phyloP scores from a whole-genome alignment of 2,113 vertebrate species.

The Ceyx cyanopectus region DNA sequence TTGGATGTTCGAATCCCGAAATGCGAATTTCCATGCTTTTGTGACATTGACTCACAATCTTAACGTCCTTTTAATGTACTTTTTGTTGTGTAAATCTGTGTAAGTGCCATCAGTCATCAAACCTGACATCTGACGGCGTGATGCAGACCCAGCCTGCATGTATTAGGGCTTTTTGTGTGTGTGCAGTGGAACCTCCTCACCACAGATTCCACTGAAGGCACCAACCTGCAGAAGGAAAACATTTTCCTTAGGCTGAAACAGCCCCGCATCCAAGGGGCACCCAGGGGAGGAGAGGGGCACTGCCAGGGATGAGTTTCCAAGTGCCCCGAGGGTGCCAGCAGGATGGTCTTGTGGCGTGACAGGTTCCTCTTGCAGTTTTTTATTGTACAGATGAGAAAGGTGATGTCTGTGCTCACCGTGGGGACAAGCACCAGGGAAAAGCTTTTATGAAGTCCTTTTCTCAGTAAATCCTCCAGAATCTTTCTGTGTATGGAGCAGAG shows the following conservation, averaged over 20 bases:
- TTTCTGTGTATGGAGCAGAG: background rate
- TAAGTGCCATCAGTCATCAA: slow-evolving; percentile 83
- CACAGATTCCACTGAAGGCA: slow-evolving; percentile 78
- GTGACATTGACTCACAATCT: slow-evolving; percentile 80
- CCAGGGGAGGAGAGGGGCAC: slow-evolving; percentile 68
- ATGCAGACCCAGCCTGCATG: slow-evolving; percentile 78
- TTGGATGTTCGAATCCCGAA: slow-evolving; percentile 80
- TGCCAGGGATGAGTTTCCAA: slow-evolving; percentile 3
- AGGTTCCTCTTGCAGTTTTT: background rate
- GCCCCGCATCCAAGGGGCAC: slow-evolving; percentile 67
- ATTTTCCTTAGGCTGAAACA: slow-evolving; percentile 77
- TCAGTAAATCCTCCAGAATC: background rate
- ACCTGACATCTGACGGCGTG: slow-evolving; percentile 75
- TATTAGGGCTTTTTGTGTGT: slow-evolving; percentile 82
- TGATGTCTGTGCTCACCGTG: background rate
- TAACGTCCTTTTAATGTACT: slow-evolving; percentile 81
- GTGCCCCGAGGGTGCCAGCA: too few species aligned
- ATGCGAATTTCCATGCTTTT: slow-evolving; percentile 80
- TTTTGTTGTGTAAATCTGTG: slow-evolving; percentile 86
- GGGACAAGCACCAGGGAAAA: background rate
- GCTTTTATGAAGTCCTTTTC: background rate
- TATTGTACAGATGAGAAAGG: background rate
- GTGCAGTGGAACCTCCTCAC: slow-evolving; percentile 79
- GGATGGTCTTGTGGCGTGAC: background rate
- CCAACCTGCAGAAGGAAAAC: slow-evolving; percentile 79